phyloP scores from a whole-genome alignment of 2,113 vertebrate species.

The Ia io region DNA sequence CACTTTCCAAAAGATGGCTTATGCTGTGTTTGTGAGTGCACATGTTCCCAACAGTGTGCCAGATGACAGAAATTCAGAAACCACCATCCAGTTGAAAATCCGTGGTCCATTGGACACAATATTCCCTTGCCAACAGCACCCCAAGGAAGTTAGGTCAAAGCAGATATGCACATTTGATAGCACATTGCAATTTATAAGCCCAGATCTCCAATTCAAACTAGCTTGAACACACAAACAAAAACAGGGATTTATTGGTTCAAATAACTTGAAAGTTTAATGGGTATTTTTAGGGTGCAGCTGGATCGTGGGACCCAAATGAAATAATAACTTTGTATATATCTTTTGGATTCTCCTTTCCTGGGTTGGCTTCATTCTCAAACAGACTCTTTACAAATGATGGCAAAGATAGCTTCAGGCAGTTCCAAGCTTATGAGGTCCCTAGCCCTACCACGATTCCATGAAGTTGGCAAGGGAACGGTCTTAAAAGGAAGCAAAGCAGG shows the following conservation, averaged over 20 bases:
- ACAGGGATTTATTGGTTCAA: not conserved
- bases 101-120: not conserved
- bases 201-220: constrained; percentile 3
- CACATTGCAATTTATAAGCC: constrained; percentile 19
- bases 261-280: constrained; percentile 1
- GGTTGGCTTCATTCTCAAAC: constrained; percentile 22
- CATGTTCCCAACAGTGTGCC: not conserved
- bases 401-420: constrained; percentile 7
- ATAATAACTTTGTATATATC: constrained; percentile 23
- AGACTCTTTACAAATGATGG: not conserved
- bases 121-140: not conserved
- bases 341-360: constrained; percentile 21
- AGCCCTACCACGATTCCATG: not conserved
- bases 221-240: not conserved
- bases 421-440: not conserved
- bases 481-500: constrained; percentile 8
- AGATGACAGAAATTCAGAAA: constrained; percentile 38
- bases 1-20: not conserved
- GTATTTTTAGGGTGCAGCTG: not conserved
- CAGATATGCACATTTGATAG: not conserved
- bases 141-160: constrained; percentile 6
- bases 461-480: not conserved
- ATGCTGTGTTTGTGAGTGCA: not conserved
- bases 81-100: not conserved
- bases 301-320: not conserved